Base-by-base conservation (phyloP, 2,797 vertebrate species). In the Enteromius trimaculatus region DNA sequence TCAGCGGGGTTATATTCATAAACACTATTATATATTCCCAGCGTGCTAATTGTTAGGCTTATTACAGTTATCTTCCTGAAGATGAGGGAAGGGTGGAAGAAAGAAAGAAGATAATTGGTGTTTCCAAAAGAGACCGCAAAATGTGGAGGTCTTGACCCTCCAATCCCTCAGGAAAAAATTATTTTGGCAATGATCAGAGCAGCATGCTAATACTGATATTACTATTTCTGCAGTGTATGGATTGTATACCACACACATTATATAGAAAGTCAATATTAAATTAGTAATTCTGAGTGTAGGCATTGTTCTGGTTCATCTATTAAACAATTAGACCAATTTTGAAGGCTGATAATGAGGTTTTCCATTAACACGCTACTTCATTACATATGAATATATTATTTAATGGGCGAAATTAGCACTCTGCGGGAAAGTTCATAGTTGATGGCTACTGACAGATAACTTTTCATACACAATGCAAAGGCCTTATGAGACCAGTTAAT, bases 1-100 rank as follows among this genome's bases (percentile, higher is more conserved):
- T 82, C 80, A 82, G 80, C n/a, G n/a, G 14, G 62, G 60, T 76
- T 42, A 76, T 66, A 82, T 44, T 76, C 80, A 76, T 66, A 76
- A 68, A 82, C 80, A 76, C 34, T 16, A 76, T 76, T 82, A 75
- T 55, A 37, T 66, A 72, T 79, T 68, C 62, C 42, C 77, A 34
- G 21, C 29, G 5, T 0, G 2, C 8, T 81, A 82, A 76, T 66
- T 68, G 60, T 42, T 66, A 23, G 58, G 17, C 47, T 66, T 76
- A 66, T 76, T 82, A 66, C 4, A 64, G 62, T 76, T 55, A 76
- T 82, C 80, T 55, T 82, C 71, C 34, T 65, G n/a, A 39, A 55
- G 62, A 76, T n/a, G 17, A 39, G 42, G 44, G 34, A 17, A 53
- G 64, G 37, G 64, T 37, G 47, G 14, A 53, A 79, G 21, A 55